Conservation (phyloP, 2,888 invertebrate genomes). For the Standfussiana lucernea region DNA sequence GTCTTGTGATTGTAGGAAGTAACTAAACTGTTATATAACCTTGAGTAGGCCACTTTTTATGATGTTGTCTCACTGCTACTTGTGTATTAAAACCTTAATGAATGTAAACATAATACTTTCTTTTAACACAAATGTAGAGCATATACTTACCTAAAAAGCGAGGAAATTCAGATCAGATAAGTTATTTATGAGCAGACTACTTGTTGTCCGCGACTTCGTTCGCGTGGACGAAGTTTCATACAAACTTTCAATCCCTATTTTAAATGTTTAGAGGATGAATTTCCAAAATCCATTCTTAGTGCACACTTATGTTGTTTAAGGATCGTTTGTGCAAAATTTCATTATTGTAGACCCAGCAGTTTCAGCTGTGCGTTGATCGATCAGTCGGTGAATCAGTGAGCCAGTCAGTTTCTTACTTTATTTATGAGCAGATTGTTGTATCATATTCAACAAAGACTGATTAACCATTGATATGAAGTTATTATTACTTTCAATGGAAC, state of each 20-base stretch:
- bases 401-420: no score
- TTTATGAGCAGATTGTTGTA: no score
- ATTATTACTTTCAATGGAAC: not conserved
- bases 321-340: no score
- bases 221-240: no score
- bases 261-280: no score
- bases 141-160: not conserved
- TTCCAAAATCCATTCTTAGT: no score
- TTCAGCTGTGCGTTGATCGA: no score
- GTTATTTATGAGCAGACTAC: not conserved
- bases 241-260: no score
- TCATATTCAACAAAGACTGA: not conserved
- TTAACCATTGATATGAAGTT: not conserved
- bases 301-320: no score
- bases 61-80: not conserved
- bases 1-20: constrained; percentile 32
- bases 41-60: constrained; percentile 38
- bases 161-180: constrained; percentile 16
- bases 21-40: constrained; percentile 23
- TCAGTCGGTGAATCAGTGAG: no score
- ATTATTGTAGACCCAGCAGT: no score
- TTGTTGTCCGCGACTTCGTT: no score
- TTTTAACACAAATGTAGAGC: constrained; percentile 11
- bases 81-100: not conserved
- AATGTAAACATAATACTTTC: not conserved